Percentiles rank a stretch among this genome's conserved stretches.
Evolutionary conservation across 2,888 invertebrate species (phyloP).

Genomic region (Polydrusus cervinus): DNA sequence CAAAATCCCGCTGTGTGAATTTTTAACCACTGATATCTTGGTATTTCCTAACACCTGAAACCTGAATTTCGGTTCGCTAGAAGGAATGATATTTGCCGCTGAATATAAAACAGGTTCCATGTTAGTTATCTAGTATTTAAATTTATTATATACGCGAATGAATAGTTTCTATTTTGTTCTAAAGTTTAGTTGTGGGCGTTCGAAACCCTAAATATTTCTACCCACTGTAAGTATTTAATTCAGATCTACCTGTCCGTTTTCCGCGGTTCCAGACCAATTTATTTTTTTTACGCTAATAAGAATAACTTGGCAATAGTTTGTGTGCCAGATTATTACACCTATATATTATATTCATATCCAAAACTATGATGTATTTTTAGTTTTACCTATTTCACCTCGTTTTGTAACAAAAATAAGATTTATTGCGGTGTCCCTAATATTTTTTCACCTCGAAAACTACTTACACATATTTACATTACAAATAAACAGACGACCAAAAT

Average conservation of each 20-base stretch:
- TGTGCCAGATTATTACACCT: conserved; percentile 31
- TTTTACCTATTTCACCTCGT: conserved; percentile 41
- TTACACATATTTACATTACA: not conserved
- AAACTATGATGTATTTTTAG: conserved; percentile 49
- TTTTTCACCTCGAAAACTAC: conserved; percentile 6
- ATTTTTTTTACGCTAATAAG: conserved; percentile 32
- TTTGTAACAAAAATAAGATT: conserved; percentile 46
- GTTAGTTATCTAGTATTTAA: too few species aligned
- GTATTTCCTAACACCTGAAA: too few species aligned
- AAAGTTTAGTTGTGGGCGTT: too few species aligned
- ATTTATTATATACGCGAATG: too few species aligned
- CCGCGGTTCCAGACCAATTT: conserved; percentile 30
- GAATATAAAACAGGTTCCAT: too few species aligned
- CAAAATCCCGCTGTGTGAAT: too few species aligned
- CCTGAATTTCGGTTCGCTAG: too few species aligned
- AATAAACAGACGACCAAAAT: not conserved
- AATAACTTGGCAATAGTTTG: conserved; percentile 33
- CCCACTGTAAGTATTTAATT: not conserved
- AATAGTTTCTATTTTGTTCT: too few species aligned
- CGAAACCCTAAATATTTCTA: not conserved
- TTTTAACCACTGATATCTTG: too few species aligned
- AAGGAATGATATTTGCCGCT: too few species aligned
- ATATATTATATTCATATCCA: conserved; percentile 23
- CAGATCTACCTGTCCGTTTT: conserved; percentile 12
- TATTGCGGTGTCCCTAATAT: conserved; percentile 16